Base-by-base conservation (phyloP, 2,888 invertebrate genomes). In the Lydus trimaculatus region DNA sequence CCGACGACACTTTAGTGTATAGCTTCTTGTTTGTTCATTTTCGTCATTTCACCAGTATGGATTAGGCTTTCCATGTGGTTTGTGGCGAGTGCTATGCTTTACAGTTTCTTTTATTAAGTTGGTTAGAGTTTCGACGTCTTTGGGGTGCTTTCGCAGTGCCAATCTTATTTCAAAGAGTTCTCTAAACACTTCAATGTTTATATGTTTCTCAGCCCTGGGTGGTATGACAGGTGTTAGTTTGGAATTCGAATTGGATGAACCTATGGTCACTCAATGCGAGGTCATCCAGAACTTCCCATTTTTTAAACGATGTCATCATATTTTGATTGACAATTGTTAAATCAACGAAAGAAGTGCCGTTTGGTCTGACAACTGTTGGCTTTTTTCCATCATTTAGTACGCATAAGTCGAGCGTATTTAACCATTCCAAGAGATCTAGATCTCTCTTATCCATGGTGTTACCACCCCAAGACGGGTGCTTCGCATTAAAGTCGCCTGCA, bases 401-500 rank as follows among this genome's bases (percentile, higher is more conserved):
- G 13, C 20, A 36, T 2, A 56, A 5, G 15, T 36, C 56, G 0
- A 56, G 1, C 0, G 63, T 13, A 11, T 31, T n/a, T 56, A 31
- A 1, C 33, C 31, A 31, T 11, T 63, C 63, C 3, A 63, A 13
- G n/a, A 56, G 13, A 7, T 17, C 17, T 11, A 1, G 3, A 1
- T 56, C 56, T 9, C 56, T 31, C 0, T 25, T 23, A 7, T 63
- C 28, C 11, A 2, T 56, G 8, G 4, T 48, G 0, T 31, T 15
- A 9, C 56, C 63, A 11, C 63, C 56, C 63, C 63, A 63, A 2
- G 7, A 0, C 0, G 13, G 3, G 36, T 63, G 15, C 31, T 63
- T 63, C 7, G 56, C 56, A 58, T 63, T 56, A 7, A 63, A n/a
- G n/a, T 56, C 56, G 15, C 63, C 63, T 15, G 56, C 11, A 11